Base-by-base conservation (phyloP, 2,888 invertebrate genomes). In the Oscheius sp. region DNA sequence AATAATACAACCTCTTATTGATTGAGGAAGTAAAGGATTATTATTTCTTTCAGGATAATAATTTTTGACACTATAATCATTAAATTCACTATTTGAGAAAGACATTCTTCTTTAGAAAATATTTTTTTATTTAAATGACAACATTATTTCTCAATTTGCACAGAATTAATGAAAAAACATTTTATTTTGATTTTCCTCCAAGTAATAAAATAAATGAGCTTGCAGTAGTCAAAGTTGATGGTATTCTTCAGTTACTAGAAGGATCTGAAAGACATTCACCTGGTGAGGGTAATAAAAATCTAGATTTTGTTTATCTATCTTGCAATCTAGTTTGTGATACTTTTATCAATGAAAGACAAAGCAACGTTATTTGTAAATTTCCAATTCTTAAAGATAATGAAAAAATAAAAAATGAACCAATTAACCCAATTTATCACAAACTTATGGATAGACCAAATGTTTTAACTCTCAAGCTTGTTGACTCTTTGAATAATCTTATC, bases 1-100 rank as follows among this genome's bases (percentile, higher is more conserved):
- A 68, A 77, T 78, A 28, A 77, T 78, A 72, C 78, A 78, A 30
- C 63, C 78, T 78, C 78, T 75, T 57, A 78, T 78, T 26, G 62
- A 14, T 59, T 17, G 32, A 22, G 56, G 56, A 20, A 24, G 56
- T 54, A 54, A 54, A 20, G 56, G 56, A 71, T 75, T 71, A 74
- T 36, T 36, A 36, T 36, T 36, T 36, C 36, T 36, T 36, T 70
- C n/a, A 68, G 28, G 50, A 6, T 26, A 12, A 50, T 50, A 26
- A 50, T 50, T 28, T 26, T 50, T 50, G 20, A 50, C 22, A 12
- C n/a, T 47, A 9, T n/a, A 47, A 17, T n/a, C n/a, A 47, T 8
- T 47, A n/a, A 47, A 47, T 45, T 57, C 33, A 33, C 59, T 57
- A 17, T 45, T 41, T 20, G 38, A 9, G 12, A 33, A 63, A 63